Percentiles rank a stretch among this genome's conserved stretches.
phyloP scores from a whole-genome alignment of 2,113 vertebrate genomes.

The Malurus melanocephalus region DNA sequence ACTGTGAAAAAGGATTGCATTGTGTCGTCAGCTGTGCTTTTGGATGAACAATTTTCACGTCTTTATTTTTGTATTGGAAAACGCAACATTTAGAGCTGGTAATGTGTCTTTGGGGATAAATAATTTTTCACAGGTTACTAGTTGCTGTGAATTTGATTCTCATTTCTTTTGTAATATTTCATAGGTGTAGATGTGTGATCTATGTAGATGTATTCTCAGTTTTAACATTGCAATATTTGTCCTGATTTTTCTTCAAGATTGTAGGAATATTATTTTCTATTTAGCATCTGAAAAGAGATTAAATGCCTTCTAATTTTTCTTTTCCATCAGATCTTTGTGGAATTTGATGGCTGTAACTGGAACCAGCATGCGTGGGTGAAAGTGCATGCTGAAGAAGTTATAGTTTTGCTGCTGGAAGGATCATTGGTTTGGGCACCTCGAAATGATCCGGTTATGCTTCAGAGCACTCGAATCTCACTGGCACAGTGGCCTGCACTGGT shows the following conservation, averaged over 20 bases:
- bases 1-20: not conserved
- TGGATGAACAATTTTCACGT: not conserved
- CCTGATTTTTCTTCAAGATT: not conserved
- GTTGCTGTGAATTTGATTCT: not conserved
- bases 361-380: slow-evolving; percentile 91
- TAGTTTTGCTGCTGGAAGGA: slow-evolving; percentile 89
- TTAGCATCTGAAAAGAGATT: not conserved
- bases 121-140: not conserved
- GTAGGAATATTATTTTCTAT: not conserved
- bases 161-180: not conserved
- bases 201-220: not conserved
- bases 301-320: not conserved
- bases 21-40: not conserved
- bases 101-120: not conserved
- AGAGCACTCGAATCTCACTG: slow-evolving; percentile 68
- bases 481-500: slow-evolving; percentile 92
- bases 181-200: not conserved
- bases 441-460: slow-evolving; percentile 72
- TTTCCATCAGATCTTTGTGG: slow-evolving; percentile 87
- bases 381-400: slow-evolving; percentile 90
- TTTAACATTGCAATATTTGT: not conserved
- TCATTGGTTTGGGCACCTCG: slow-evolving; percentile 88
- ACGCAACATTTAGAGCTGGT: not conserved
- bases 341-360: slow-evolving; percentile 90
- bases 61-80: not conserved